A percentile compares a stretch with the other conserved stretches of the same genome.
These are phyloP conservation scores for Glyptemys insculpta DNA, from an alignment of 2,797 vertebrate species.

Conservation along the genomic window DNA sequence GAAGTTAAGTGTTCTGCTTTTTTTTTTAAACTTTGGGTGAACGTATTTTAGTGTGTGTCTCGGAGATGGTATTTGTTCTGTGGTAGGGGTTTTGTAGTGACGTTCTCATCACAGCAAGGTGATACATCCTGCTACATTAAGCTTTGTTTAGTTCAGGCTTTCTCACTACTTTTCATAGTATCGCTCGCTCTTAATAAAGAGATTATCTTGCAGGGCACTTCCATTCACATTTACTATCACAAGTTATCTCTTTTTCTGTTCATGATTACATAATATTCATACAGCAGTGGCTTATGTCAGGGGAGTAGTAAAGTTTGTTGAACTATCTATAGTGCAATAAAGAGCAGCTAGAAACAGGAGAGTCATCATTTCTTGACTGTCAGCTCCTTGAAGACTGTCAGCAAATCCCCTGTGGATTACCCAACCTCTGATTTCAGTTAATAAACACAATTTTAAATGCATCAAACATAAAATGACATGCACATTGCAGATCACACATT, in stretches of 20 bases:
- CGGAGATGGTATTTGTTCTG: background rate
- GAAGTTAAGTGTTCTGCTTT: constrained; percentile 39
- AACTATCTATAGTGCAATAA: background rate
- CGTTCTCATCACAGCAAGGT: background rate
- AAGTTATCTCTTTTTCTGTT: background rate
- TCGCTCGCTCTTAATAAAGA: background rate
- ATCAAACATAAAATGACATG: background rate
- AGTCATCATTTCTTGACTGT: background rate
- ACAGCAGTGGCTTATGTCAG: background rate
- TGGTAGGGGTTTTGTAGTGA: background rate
- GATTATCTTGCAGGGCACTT: constrained; percentile 9
- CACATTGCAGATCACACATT: background rate
- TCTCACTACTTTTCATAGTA: background rate
- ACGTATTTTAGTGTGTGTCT: background rate
- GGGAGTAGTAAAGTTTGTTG: background rate
- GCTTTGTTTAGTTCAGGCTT: background rate
- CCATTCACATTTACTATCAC: background rate
- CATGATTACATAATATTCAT: background rate
- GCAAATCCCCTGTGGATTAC: background rate
- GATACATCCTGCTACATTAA: background rate
- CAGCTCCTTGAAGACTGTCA: background rate
- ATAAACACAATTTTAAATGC: background rate
- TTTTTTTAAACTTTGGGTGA: background rate
- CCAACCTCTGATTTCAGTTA: background rate
- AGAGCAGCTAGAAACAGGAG: background rate